Conservation (phyloP, 1,140 invertebrate genomes). For the Philopotamus ludificatus region DNA sequence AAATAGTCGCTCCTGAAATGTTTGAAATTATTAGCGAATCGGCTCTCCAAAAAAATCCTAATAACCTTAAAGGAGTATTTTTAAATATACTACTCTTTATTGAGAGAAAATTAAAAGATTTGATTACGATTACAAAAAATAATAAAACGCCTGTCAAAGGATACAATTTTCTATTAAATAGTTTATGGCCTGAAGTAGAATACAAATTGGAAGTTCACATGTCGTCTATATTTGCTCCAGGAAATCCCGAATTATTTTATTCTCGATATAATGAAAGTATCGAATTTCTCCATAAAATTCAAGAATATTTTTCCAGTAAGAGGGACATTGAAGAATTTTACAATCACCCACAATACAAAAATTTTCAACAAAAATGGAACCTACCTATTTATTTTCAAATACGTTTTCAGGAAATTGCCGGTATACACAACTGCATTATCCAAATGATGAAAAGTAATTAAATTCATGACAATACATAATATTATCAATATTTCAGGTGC, state of each 20-base stretch:
- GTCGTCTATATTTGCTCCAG: conserved; percentile 83
- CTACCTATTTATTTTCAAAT: conserved; percentile 95
- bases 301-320: conserved; percentile 63
- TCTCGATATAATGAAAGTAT: conserved; percentile 78
- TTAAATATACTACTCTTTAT: conserved; percentile 71
- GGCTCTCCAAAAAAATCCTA: conserved; percentile 67
- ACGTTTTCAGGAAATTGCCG: conserved; percentile 86
- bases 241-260: conserved; percentile 87
- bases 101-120: conserved; percentile 62
- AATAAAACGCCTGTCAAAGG: conserved; percentile 64
- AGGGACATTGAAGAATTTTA: conserved; percentile 58
- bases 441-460: too few relatives aligned
- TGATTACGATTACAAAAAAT: conserved; percentile 62
- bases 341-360: conserved; percentile 65
- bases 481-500: conserved; percentile 50
- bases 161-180: conserved; percentile 84
- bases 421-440: too few relatives aligned
- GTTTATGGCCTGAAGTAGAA: conserved; percentile 86
- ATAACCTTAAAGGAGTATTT: conserved; percentile 74
- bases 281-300: conserved; percentile 75
- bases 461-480: too few relatives aligned
- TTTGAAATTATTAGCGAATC: conserved; percentile 74
- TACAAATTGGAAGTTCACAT: conserved; percentile 73
- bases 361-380: conserved; percentile 87
- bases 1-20: conserved; percentile 72